Evolutionary conservation across 1,140 invertebrate genomes (phyloP).

Genomic region (Lamellibrachia luymesi): DNA sequence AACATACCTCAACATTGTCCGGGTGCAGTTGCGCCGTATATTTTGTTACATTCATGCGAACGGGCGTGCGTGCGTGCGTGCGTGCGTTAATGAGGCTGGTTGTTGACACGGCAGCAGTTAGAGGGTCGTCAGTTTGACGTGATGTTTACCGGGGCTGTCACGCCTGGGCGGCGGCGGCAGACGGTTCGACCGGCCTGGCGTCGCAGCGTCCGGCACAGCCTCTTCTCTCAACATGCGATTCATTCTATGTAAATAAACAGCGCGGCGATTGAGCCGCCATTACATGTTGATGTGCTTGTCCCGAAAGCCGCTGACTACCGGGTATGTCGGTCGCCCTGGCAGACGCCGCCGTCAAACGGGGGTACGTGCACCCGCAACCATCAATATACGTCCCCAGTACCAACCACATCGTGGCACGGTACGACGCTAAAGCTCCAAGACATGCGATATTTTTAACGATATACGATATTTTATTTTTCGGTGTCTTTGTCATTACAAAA

Average conservation of each 20-base stretch:
- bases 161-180: not conserved
- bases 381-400: not conserved
- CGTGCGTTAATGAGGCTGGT: not conserved
- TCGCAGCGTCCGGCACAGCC: not conserved
- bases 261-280: not conserved
- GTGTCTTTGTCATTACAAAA: not conserved
- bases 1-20: not conserved
- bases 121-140: not conserved
- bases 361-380: not conserved
- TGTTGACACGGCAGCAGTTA: not conserved
- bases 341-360: not conserved
- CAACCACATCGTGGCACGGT: not conserved
- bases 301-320: not conserved
- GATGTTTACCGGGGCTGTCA: not conserved
- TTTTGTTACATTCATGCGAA: not conserved
- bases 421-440: not conserved
- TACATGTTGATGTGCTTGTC: not conserved
- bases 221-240: not conserved
- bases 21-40: not conserved
- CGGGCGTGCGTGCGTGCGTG: not conserved
- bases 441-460: too few relatives aligned
- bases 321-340: not conserved
- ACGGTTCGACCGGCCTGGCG: not conserved
- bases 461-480: not conserved
- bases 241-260: not conserved